Evolutionary conservation across 1,140 invertebrate species (phyloP).

Genomic region (Hydropsyche tenuis): DNA sequence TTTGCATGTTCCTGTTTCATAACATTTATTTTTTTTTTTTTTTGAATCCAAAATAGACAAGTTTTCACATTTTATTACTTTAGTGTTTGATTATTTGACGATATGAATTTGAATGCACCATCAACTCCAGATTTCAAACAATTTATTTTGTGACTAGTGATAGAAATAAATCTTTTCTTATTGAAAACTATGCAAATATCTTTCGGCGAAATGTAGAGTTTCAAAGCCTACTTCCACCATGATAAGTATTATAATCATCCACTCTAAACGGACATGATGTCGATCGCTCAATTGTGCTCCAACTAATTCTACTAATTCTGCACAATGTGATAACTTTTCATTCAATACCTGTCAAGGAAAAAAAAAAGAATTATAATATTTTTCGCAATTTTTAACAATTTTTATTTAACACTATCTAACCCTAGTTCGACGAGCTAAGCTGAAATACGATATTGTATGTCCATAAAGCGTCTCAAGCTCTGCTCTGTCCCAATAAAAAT

Average conservation of each 20-base stretch:
- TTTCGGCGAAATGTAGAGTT: conserved; percentile 78
- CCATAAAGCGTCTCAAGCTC: conserved; percentile 83
- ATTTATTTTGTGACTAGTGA: no score
- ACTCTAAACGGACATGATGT: conserved; percentile 90
- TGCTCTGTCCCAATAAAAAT: conserved; percentile 97
- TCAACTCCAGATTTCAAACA: no score
- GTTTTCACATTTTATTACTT: no score
- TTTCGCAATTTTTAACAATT: neutral
- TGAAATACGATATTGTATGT: conserved; percentile 82
- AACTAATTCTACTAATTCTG: conserved; percentile 87
- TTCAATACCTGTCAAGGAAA: conserved; percentile 81
- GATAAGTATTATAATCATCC: conserved; percentile 96
- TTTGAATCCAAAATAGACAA: no score
- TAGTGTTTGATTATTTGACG: no score
- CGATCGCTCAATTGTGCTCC: conserved; percentile 87
- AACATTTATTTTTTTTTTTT: no score
- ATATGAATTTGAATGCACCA: no score
- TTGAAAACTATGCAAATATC: conserved; percentile 51
- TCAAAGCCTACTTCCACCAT: conserved; percentile 94
- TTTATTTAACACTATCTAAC: conserved; percentile 57
- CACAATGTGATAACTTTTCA: conserved; percentile 92
- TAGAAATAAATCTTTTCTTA: no score
- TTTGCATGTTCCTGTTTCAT: no score
- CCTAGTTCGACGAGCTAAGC: conserved; percentile 81
- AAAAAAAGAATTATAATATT: conserved; percentile 24